phyloP scores from a whole-genome alignment of 1,140 invertebrate genomes.

The Lerema accius region DNA sequence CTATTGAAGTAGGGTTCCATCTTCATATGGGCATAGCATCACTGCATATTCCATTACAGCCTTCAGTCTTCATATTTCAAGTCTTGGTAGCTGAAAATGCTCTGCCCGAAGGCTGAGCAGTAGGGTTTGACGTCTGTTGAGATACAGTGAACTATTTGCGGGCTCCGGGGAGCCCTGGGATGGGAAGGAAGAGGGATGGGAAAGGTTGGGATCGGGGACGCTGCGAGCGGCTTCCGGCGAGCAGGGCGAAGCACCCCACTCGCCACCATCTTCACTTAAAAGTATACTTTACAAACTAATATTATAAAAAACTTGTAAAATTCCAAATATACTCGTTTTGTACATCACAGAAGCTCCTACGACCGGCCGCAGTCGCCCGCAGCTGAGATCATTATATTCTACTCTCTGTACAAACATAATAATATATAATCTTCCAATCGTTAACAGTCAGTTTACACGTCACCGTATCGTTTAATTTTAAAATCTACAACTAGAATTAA shows the following conservation, averaged over 20 bases:
- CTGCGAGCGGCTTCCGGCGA: slow-evolving; percentile 59
- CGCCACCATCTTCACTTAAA: slow-evolving; percentile 76
- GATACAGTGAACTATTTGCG: slow-evolving; percentile 68
- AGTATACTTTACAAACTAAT: slow-evolving; percentile 79
- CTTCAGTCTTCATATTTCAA: not conserved
- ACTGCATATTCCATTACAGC: too few relatives aligned
- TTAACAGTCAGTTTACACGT: slow-evolving; percentile 64
- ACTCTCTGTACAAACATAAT: slow-evolving; percentile 72
- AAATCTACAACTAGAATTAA: slow-evolving; percentile 73
- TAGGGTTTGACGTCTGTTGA: slow-evolving; percentile 37
- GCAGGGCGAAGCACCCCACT: slow-evolving; percentile 42
- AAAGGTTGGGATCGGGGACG: slow-evolving; percentile 54
- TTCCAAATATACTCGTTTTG: slow-evolving; percentile 78
- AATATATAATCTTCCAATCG: slow-evolving; percentile 70
- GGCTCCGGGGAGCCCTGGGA: slow-evolving; percentile 73
- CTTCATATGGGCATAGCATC: too few relatives aligned
- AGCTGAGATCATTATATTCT: slow-evolving; percentile 77
- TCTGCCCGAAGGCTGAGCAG: slow-evolving; percentile 46
- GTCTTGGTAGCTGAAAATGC: slow-evolving; percentile 31
- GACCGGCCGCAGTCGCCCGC: slow-evolving; percentile 58
- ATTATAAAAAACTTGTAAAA: slow-evolving; percentile 82
- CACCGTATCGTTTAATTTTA: slow-evolving; percentile 73
- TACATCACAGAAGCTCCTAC: slow-evolving; percentile 79
- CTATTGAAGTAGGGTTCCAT: too few relatives aligned
- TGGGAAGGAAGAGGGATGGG: slow-evolving; percentile 63